A percentile compares a stretch with the other conserved stretches of the same genome.
Conservation (phyloP, 64 coral and sea anemone species). For the Platygyra sinensis region DNA sequence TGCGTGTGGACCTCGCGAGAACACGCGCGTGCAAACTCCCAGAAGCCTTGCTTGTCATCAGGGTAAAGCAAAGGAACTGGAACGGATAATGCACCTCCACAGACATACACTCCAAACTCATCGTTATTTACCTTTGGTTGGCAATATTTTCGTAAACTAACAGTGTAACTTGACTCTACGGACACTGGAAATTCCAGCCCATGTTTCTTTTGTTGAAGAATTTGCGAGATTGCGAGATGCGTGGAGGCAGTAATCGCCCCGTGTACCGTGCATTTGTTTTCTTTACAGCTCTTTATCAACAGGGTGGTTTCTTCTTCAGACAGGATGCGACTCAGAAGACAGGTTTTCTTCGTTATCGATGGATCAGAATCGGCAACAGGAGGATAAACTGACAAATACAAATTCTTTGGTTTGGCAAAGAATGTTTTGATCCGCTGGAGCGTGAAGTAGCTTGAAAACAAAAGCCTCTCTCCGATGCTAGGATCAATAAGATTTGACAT, state of each 20-base stretch:
- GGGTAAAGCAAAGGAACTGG: conserved; percentile 13
- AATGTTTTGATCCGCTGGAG: conserved; percentile 29
- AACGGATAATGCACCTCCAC: conserved; percentile 14
- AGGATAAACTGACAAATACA: conserved; percentile 56
- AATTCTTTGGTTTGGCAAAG: conserved; percentile 52
- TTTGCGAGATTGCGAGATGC: conserved; percentile 43
- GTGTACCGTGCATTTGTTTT: conserved; percentile 60
- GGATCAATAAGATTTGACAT: background rate
- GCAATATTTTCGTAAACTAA: conserved; percentile 49
- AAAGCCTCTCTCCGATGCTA: background rate
- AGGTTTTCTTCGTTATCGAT: conserved; percentile 54
- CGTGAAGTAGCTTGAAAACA: conserved; percentile 48
- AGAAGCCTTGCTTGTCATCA: conserved; percentile 52
- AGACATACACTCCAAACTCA: conserved; percentile 74
- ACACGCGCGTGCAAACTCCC: conserved; percentile 71
- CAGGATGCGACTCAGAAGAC: conserved; percentile 29
- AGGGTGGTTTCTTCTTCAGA: too few relatives aligned
- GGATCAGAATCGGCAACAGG: conserved; percentile 46
- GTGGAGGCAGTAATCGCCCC: conserved; percentile 49
- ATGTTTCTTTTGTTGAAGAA: conserved; percentile 42
- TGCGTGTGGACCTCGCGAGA: conserved; percentile 44
- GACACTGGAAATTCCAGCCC: conserved; percentile 19
- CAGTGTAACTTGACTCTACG: conserved; percentile 41
- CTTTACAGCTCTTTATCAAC: conserved; percentile 44
- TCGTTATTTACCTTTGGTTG: conserved; percentile 44